These are phyloP conservation scores for Lagocephalus sceleratus DNA, from an alignment of 2,797 vertebrate genomes.

Conservation along the genomic window DNA sequence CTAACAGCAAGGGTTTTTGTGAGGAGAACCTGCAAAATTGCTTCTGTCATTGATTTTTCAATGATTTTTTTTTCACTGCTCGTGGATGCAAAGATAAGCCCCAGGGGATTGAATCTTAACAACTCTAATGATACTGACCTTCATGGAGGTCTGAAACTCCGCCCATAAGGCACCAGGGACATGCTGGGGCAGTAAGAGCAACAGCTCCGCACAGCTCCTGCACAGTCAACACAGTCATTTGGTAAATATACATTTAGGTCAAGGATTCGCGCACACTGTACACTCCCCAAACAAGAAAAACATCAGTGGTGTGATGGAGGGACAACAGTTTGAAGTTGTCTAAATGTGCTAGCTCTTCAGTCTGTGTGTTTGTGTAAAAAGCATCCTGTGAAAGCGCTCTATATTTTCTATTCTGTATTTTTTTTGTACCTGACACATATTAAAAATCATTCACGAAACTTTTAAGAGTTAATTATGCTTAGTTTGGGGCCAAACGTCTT, in stretches of 20 bases:
- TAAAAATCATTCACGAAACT: too few species aligned
- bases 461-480: too few species aligned
- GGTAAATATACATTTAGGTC: conserved; percentile 59
- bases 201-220: conserved; percentile 98
- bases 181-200: conserved; percentile 89
- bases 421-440: too few species aligned
- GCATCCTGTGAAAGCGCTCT: conserved; percentile 24
- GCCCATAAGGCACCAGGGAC: conserved; percentile 94
- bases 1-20: background rate
- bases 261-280: conserved; percentile 42
- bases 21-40: background rate
- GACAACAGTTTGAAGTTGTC: conserved; percentile 14
- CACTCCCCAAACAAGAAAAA: conserved; percentile 18
- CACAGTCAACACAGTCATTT: conserved; percentile 53
- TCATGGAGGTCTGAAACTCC: conserved; percentile 93
- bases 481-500: too few species aligned
- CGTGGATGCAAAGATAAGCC: conserved; percentile 30
- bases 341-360: background rate
- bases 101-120: conserved; percentile 20
- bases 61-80: conserved; percentile 16
- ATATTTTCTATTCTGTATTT: conserved; percentile 34
- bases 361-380: too few species aligned
- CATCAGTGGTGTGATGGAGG: conserved; percentile 2
- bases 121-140: conserved; percentile 78
- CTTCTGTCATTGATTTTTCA: background rate